Percentiles rank a stretch among this genome's conserved stretches.
Evolutionary conservation across 1,140 invertebrate species (phyloP).

Genomic region (Eumeta japonica): DNA sequence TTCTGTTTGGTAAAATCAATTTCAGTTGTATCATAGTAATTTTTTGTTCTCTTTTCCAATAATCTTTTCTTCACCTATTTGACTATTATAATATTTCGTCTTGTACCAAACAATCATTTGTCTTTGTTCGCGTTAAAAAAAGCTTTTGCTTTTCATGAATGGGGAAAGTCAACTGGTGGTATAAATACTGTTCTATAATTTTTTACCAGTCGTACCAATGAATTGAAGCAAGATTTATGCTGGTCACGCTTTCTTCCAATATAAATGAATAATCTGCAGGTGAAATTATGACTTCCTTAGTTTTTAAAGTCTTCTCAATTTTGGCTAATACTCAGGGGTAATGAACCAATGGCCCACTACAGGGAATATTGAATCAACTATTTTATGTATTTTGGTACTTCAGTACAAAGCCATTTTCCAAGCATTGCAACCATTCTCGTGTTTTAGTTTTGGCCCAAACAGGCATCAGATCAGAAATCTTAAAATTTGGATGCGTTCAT

Average conservation of each 20-base stretch:
- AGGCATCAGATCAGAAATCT: conserved; percentile 10
- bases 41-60: too few relatives aligned
- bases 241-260: conserved; percentile 6
- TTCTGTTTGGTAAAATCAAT: neutral
- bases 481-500: conserved; percentile 2
- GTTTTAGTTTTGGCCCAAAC: conserved; percentile 13
- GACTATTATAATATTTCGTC: conserved; percentile 5
- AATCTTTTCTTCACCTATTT: conserved; percentile 5
- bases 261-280: conserved; percentile 8
- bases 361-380: conserved; percentile 23
- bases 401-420: conserved; percentile 15
- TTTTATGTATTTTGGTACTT: conserved; percentile 16
- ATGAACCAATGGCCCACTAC: conserved; percentile 24
- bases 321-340: conserved; percentile 25
- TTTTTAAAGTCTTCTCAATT: conserved; percentile 23
- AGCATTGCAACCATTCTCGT: conserved; percentile 15
- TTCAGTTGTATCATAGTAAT: conserved; percentile 1
- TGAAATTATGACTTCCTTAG: too few relatives aligned
- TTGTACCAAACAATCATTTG: conserved; percentile 6
- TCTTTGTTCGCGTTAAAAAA: conserved; percentile 6
- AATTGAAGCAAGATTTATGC: conserved; percentile 5
- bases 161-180: conserved; percentile 8
- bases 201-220: conserved; percentile 8
- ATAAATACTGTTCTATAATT: conserved; percentile 6
- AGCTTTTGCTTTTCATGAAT: conserved; percentile 6